Evolutionary conservation across 2,888 invertebrate genomes (phyloP), one percentile per base, ranked within the genome.

Genomic region (Lymantria dispar): DNA sequence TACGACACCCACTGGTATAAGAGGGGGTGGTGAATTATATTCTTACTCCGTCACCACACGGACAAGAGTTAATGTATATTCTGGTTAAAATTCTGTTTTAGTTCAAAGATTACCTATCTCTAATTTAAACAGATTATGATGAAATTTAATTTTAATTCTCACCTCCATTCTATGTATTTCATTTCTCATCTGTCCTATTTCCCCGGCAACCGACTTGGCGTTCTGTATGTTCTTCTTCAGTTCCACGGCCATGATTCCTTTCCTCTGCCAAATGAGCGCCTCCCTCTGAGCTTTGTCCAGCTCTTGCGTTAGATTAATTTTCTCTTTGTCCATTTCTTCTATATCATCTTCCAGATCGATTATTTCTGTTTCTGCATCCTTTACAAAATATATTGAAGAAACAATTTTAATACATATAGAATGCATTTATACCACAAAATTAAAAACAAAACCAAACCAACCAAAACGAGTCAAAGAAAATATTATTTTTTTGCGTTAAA

Each of bases 111-210:
- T n/a, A 5, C 22, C 2, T 3, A 22, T 3, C 5, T 3, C 2
- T 3, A 22, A 22, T 22, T 3, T 22, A 22, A 22, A 2, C 22
- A 22, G 5, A 22, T 22, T 22, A 3, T 2, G 22, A 3, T 22
- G 5, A 7, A 36, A n/a, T 36, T 9, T 36, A n/a, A 9, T 3
- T 11, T 36, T 36, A 36, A n/a, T 30, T 7, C n/a, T 11, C 76
- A 96, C 95, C 83, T 95, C 94, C 97, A 97, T 97, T 62, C 95
- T 92, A 68, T 96, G 96, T 70, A 97, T 96, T 89, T 97, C 97
- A 38, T 90, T 92, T 73, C 93, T 95, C 96, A 97, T 96, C 33
- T 92, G 92, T 0, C 94, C 94, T 14, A 96, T 92, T 77, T 96
- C 96, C 1, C 96, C 95, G 7, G 91, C 93, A 1, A 92, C 83